A percentile compares a stretch with the other conserved stretches of the same genome.
phyloP scores from a whole-genome alignment of 2,113 vertebrate species.

The Tupaia tana region DNA sequence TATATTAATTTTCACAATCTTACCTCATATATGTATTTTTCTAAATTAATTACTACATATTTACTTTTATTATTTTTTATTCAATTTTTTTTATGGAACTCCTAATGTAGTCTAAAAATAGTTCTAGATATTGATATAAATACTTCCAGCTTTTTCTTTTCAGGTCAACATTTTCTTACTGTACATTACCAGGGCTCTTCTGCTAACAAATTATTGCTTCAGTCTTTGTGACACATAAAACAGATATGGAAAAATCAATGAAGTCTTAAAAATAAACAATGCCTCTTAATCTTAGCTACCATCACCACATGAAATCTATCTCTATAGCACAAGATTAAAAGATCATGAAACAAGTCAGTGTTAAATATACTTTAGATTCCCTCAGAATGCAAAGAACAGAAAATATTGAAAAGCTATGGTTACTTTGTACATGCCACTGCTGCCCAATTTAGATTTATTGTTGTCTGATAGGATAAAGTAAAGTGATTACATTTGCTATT shows the following conservation, averaged over 20 bases:
- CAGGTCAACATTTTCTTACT: not conserved
- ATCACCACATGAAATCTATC: not conserved
- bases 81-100: not conserved
- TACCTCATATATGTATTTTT: not conserved
- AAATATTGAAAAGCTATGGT: not conserved
- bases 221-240: slow-evolving; percentile 34
- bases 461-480: not conserved
- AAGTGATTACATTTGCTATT: not conserved
- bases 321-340: slow-evolving; percentile 8
- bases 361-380: not conserved
- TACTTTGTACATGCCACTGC: not conserved
- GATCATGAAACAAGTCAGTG: not conserved
- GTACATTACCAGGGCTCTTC: not conserved
- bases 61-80: not conserved
- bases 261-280: slow-evolving; percentile 44
- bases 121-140: not conserved
- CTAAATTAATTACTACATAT: not conserved
- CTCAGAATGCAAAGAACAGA: not conserved
- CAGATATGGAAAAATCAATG: slow-evolving; percentile 4
- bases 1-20: not conserved
- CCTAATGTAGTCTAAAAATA: not conserved
- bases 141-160: not conserved
- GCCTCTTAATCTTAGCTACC: not conserved
- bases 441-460: not conserved
- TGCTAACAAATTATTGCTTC: slow-evolving; percentile 33